Base-by-base conservation (phyloP, 1,140 invertebrate genomes). In the Trypoxylus dichotomus region DNA sequence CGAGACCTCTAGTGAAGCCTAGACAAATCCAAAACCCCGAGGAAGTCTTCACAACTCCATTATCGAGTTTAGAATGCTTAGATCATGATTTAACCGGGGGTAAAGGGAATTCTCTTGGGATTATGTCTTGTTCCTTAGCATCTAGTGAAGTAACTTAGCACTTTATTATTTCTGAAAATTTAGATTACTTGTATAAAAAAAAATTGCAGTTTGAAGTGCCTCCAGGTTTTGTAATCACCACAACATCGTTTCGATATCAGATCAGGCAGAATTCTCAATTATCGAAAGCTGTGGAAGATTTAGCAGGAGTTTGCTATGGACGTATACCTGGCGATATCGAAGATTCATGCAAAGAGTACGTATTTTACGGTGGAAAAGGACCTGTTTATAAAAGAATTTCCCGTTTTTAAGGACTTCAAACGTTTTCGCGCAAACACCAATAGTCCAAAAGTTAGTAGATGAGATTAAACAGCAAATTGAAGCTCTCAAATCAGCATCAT, bases 81-180 rank as follows among this genome's bases (percentile, higher is more conserved):
- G 88, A 87, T 78, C 82, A 87, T 0, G 78, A 82, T 3, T 81
- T 91, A 19, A 92, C 92, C 0, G 93, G 93, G 1, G 93, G 93
- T 1, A 94, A 94, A 86, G 93, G 91, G 29, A 89, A 90, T 10
- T 94, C 93, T 1, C 85, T 94, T 5, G 92, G 92, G 1, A 81
- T 91, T 15, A 82, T 94, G 32, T 86, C 87, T 10, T 58, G 21
- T 8, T 58, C 47, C 2, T 87, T 88, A 0, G 82, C 91, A 32
- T 82, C 89, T 37, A 74, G 80, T 85, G 8, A 78, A 85, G 58
- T 58, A 58, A 58, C 15, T 0, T 19, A 13, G 15, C 15, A 13
- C 15, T 58, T 58, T 1, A 58, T 58, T 11, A 19, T 58, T 58
- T n/a, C 15, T 58, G 15, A 71, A n/a, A n/a, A 1, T 15, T 60